Evolutionary conservation across 2,888 invertebrate genomes (phyloP), one percentile per base, ranked within the genome.

Genomic region (Galeopsomyia nigrocyanea): DNA sequence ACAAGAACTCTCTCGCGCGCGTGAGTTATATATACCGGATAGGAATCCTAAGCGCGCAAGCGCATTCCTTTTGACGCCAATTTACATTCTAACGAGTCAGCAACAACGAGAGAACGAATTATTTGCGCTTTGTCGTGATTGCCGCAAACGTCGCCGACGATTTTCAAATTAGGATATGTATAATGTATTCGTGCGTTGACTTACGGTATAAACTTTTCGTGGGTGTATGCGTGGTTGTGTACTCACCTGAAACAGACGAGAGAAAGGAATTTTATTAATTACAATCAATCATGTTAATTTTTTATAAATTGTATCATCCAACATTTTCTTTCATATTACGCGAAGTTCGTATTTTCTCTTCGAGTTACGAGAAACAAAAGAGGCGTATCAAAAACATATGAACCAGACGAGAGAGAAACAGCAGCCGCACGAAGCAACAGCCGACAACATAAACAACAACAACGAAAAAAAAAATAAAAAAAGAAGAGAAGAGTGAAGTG

Each of bases 41-140:
- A 51, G 51, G 51, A 51, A 51, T 16, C 31, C 31, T n/a, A n/a
- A n/a, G n/a, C n/a, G n/a, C n/a, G 51, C 17, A 51, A n/a, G n/a
- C n/a, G 17, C 17, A n/a, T 58, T n/a, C 39, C 57, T 65, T 58
- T 65, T 62, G 3, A 31, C 46, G 64, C 68, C 68, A 72, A 72
- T 72, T 72, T 72, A 72, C 68, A 64, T 68, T 64, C 68, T 64
- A 72, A 72, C 76, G 77, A 77, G 75, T 75, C 75, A 73, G 72
- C 74, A 67, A 26, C 26, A 5, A 5, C 26, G 26, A 26, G 65
- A 75, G 77, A n/a, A n/a, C n/a, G 76, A 76, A 77, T 76, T 77
- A 79, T 78, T 77, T 76, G 77, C 75, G 79, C 79, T 80, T 79
- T 77, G 79, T 76, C 78, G 39, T 1, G 39, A 39, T 26, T 26